Conservation (phyloP, 1,140 invertebrate genomes). For the Belonocnema kinseyi region DNA sequence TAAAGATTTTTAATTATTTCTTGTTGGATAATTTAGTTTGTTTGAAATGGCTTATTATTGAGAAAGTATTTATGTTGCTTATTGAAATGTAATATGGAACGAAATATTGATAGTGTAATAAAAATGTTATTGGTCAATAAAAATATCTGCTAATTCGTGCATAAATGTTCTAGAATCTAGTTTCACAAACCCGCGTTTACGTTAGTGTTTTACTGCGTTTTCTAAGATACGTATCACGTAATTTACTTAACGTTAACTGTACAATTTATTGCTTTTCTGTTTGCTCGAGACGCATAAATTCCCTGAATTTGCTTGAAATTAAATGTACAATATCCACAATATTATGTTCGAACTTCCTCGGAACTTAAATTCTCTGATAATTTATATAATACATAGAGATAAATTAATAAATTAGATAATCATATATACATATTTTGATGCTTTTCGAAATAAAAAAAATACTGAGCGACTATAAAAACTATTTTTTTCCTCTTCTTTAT, state of each 20-base stretch:
- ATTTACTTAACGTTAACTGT: conserved; percentile 14
- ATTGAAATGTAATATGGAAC: neutral
- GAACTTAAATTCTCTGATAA: too few relatives aligned
- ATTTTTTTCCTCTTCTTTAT: neutral
- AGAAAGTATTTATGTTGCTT: neutral
- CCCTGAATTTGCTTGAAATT: too few relatives aligned
- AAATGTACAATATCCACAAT: neutral
- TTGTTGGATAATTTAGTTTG: too few relatives aligned
- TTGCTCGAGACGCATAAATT: neutral
- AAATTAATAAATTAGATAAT: too few relatives aligned
- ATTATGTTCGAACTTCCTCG: neutral
- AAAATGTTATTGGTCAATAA: neutral
- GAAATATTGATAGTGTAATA: neutral
- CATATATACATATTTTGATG: too few relatives aligned
- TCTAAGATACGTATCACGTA: conserved; percentile 10
- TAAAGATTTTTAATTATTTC: too few relatives aligned
- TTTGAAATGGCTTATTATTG: too few relatives aligned
- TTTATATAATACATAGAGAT: too few relatives aligned
- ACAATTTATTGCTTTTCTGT: neutral
- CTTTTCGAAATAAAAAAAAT: too few relatives aligned
- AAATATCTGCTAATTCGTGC: conserved; percentile 26
- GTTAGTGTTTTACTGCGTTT: conserved; percentile 14
- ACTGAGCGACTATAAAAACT: neutral
- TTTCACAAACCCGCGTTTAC: neutral
- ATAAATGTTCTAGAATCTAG: conserved; percentile 25